phyloP scores from a whole-genome alignment of 2,113 vertebrate species.

The Gavialis gangeticus region DNA sequence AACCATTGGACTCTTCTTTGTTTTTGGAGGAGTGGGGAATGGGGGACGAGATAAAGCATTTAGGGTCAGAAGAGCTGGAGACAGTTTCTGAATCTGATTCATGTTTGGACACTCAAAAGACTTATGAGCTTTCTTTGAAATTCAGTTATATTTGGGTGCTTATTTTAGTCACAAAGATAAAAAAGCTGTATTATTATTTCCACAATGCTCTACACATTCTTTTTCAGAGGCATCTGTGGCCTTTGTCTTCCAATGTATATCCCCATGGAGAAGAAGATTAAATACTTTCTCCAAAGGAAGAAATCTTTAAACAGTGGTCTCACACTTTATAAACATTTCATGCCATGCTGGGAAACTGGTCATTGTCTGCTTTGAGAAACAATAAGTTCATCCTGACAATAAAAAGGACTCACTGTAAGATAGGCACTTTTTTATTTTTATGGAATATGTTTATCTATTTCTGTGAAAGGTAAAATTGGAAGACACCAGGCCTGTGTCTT shows the following conservation, averaged over 20 bases:
- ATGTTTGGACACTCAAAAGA: no score
- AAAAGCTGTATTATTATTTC: no score
- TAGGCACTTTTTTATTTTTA: neutral
- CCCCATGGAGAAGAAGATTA: neutral
- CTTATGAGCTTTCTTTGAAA: no score
- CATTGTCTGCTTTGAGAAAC: neutral
- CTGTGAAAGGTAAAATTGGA: neutral
- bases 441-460: neutral
- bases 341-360: neutral
- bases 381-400: neutral
- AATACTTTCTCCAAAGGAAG: neutral
- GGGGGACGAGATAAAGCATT: neutral
- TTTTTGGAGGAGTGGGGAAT: neutral
- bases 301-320: neutral
- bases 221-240: neutral
- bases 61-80: no score
- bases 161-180: no score
- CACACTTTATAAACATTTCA: neutral
- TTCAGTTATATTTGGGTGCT: no score
- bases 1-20: neutral
- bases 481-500: neutral
- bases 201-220: no score
- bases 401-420: neutral
- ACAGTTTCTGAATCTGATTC: no score
- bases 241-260: neutral